phyloP scores from a whole-genome alignment of 2,113 vertebrate species.

The Epinephelus moara region DNA sequence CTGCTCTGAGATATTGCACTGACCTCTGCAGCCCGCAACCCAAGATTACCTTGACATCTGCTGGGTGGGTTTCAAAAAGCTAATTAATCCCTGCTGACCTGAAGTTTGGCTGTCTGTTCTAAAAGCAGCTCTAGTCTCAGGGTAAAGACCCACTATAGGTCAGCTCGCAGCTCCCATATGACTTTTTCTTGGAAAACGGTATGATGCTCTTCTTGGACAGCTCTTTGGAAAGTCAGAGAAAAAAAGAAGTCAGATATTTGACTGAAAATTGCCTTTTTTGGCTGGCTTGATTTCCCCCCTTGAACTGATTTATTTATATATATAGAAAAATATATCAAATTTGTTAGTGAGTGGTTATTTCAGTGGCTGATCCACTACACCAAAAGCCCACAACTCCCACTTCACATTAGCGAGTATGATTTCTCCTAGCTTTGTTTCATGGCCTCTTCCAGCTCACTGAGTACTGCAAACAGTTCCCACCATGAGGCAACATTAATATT shows the following conservation, averaged over 20 bases:
- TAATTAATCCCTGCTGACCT: conserved; percentile 88
- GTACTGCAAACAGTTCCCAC: conserved; percentile 59
- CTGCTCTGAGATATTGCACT: conserved; percentile 79
- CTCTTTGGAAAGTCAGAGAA: conserved; percentile 18
- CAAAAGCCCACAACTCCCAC: conserved; percentile 44
- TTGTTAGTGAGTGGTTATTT: conserved; percentile 11
- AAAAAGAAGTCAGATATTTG: conserved; percentile 44
- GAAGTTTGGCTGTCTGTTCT: conserved; percentile 75
- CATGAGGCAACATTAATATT: conserved; percentile 72
- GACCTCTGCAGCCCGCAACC: conserved; percentile 79
- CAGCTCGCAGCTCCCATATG: conserved; percentile 42
- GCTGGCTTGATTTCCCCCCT: not conserved
- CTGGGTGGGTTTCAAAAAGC: conserved; percentile 80
- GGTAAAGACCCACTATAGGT: conserved; percentile 69
- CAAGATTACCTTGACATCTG: conserved; percentile 87
- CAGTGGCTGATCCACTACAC: conserved; percentile 31
- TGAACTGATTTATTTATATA: not conserved
- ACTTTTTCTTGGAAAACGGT: conserved; percentile 41
- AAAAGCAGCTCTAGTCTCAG: conserved; percentile 70
- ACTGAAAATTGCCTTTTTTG: not conserved
- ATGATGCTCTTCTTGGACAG: conserved; percentile 35
- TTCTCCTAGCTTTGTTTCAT: conserved; percentile 48
- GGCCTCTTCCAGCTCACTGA: conserved; percentile 60
- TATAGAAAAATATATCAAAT: not conserved
- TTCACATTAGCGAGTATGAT: conserved; percentile 43